These are phyloP conservation scores for Ichneumoninae sp. DNA, from an alignment of 2,888 invertebrate species.

Conservation along the genomic window DNA sequence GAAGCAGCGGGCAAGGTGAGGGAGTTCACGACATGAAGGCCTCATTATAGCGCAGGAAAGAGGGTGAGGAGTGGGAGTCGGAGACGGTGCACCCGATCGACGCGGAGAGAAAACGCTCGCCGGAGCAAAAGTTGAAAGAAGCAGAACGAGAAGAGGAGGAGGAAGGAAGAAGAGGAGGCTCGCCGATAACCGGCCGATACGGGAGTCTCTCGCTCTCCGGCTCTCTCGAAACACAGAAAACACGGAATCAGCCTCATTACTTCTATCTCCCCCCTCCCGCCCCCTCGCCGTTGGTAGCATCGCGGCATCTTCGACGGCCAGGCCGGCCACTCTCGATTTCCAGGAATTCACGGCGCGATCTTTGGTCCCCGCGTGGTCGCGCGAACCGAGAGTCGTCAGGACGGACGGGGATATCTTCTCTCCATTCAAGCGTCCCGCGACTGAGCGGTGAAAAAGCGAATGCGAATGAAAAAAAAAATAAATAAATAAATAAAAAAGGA, in stretches of 20 bases:
- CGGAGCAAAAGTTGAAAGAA: slow-evolving; percentile 56
- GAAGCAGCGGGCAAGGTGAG: slow-evolving; percentile 74
- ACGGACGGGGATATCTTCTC: slow-evolving; percentile 60
- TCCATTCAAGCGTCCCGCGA: slow-evolving; percentile 41
- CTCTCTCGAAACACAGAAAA: slow-evolving; percentile 81
- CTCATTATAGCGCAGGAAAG: slow-evolving; percentile 78
- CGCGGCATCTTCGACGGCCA: slow-evolving; percentile 61
- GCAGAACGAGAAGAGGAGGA: slow-evolving; percentile 50
- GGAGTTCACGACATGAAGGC: slow-evolving; percentile 80
- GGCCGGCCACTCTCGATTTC: slow-evolving; percentile 75
- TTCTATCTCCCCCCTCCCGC: slow-evolving; percentile 77
- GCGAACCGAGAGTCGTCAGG: slow-evolving; percentile 73
- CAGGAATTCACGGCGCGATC: slow-evolving; percentile 80
- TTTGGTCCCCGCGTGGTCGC: slow-evolving; percentile 75
- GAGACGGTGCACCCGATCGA: slow-evolving; percentile 27
- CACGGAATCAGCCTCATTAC: slow-evolving; percentile 83
- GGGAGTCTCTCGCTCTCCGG: slow-evolving; percentile 68
- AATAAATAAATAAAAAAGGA: slow-evolving; percentile 5
- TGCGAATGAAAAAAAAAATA: background rate
- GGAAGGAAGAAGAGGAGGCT: slow-evolving; percentile 69
- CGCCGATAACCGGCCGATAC: slow-evolving; percentile 81
- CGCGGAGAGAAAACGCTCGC: slow-evolving; percentile 39
- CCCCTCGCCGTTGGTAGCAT: slow-evolving; percentile 24
- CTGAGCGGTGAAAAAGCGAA: background rate
- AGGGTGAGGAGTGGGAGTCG: slow-evolving; percentile 49